Evolutionary conservation across 2,113 vertebrate species (phyloP).

Genomic region (Dissostichus mawsoni): DNA sequence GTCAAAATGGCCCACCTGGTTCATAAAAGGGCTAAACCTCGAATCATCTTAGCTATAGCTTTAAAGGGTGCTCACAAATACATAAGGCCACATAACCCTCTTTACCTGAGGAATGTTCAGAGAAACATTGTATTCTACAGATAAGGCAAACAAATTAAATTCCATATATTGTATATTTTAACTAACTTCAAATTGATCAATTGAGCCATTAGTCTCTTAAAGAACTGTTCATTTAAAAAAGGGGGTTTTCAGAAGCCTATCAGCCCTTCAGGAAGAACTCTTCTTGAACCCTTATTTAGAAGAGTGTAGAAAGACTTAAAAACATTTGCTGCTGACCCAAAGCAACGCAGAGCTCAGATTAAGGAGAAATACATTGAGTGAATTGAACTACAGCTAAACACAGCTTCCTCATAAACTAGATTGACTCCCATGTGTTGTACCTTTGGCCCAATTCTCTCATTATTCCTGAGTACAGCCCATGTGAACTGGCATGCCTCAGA

Average conservation of each 20-base stretch:
- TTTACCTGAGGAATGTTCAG: neutral
- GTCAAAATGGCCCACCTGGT: too few species aligned
- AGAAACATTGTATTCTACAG: neutral
- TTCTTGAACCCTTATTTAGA: too few species aligned
- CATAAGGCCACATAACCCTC: neutral
- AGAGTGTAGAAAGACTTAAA: neutral
- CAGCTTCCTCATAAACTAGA: slow-evolving; percentile 41
- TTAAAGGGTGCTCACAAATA: neutral
- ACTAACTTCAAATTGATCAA: too few species aligned
- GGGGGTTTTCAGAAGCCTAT: too few species aligned
- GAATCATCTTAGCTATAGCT: neutral
- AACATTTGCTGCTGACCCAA: slow-evolving; percentile 4
- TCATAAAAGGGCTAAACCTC: neutral
- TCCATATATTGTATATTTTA: too few species aligned
- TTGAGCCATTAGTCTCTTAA: too few species aligned
- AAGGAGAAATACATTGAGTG: neutral
- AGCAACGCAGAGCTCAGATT: neutral
- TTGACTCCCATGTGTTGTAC: slow-evolving; percentile 45
- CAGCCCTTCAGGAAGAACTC: too few species aligned
- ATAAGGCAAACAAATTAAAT: neutral
- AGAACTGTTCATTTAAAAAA: too few species aligned
- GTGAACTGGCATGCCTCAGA: slow-evolving; percentile 69
- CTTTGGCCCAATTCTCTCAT: slow-evolving; percentile 76
- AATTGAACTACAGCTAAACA: slow-evolving; percentile 5
- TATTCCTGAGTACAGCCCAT: slow-evolving; percentile 53